Conservation (phyloP, 2,888 invertebrate species). For the Temnothorax rugatulus region DNA sequence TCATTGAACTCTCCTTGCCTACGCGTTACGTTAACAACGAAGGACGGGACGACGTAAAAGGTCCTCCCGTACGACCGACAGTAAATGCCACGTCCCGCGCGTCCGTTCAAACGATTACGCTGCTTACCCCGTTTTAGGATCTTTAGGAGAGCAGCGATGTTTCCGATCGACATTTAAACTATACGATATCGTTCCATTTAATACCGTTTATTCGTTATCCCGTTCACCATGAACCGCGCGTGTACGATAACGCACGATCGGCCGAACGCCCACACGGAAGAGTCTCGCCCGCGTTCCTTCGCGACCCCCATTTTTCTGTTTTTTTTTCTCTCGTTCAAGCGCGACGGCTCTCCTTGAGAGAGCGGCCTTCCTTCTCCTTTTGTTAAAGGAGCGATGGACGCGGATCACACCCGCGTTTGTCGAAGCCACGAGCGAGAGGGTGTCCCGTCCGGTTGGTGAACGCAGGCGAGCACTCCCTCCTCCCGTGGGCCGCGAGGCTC, state of each 20-base stretch:
- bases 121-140: slow-evolving; percentile 62
- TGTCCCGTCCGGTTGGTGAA: slow-evolving; percentile 54
- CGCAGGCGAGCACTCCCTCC: slow-evolving; percentile 64
- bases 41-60: not conserved
- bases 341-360: slow-evolving; percentile 25
- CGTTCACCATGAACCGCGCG: slow-evolving; percentile 66
- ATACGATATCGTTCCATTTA: slow-evolving; percentile 67
- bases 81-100: slow-evolving; percentile 74
- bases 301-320: not conserved
- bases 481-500: slow-evolving; percentile 78
- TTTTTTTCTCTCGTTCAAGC: slow-evolving; percentile 22
- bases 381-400: slow-evolving; percentile 29
- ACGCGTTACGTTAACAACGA: slow-evolving; percentile 4
- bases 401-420: slow-evolving; percentile 60
- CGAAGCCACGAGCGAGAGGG: slow-evolving; percentile 63
- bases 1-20: not conserved
- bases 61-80: slow-evolving; percentile 3
- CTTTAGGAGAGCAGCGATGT: slow-evolving; percentile 72
- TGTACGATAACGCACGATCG: slow-evolving; percentile 43
- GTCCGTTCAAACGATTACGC: slow-evolving; percentile 66
- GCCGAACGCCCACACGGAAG: slow-evolving; percentile 67
- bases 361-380: slow-evolving; percentile 12
- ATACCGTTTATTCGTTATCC: slow-evolving; percentile 66
- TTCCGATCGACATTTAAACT: slow-evolving; percentile 66
- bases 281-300: slow-evolving; percentile 61